Evolutionary conservation across 2,113 vertebrate genomes (phyloP).

Genomic region (Ptyas mucosa): DNA sequence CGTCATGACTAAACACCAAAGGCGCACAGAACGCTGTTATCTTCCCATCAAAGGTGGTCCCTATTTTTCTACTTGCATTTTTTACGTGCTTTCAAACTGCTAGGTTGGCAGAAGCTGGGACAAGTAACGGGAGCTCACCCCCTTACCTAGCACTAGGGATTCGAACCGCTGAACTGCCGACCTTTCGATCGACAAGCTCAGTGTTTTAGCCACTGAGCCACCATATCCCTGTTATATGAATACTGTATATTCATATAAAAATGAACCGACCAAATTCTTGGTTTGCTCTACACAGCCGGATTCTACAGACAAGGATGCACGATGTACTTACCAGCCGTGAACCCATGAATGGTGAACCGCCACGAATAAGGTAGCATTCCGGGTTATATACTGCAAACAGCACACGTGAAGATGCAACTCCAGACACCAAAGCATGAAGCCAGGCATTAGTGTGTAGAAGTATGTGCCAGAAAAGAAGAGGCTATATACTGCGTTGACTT

Average conservation of each 20-base stretch:
- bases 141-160: too few relatives aligned
- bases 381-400: not conserved
- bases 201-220: too few relatives aligned
- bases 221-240: not conserved
- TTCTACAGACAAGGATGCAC: not conserved
- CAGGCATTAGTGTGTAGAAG: not conserved
- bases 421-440: not conserved
- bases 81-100: too few relatives aligned
- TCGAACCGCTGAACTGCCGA: too few relatives aligned
- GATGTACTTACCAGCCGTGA: not conserved
- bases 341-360: not conserved
- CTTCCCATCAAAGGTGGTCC: too few relatives aligned
- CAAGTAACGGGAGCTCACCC: too few relatives aligned
- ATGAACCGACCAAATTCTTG: not conserved
- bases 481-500: not conserved
- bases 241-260: not conserved
- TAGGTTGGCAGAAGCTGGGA: too few relatives aligned
- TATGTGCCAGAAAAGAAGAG: not conserved
- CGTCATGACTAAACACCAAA: too few relatives aligned
- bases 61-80: too few relatives aligned
- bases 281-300: not conserved
- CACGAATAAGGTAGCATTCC: not conserved
- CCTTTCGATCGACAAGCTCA: too few relatives aligned
- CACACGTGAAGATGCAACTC: not conserved
- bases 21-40: too few relatives aligned